Evolutionary conservation across 2,797 vertebrate genomes (phyloP).

Genomic region (Pelodytes ibericus): DNA sequence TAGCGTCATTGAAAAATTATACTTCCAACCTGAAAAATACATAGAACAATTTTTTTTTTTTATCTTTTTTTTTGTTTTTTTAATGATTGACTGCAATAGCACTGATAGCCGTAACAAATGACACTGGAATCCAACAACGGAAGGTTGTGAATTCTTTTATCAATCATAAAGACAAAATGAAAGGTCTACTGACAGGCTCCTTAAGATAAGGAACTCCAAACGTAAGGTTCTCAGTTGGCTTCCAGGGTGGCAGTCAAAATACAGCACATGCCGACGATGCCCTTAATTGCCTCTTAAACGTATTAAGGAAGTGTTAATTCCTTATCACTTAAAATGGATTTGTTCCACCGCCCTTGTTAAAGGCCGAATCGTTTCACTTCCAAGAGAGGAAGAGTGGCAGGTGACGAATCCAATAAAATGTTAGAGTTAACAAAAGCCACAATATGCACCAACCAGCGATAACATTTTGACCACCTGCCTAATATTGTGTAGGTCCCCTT

Average conservation of each 20-base stretch:
- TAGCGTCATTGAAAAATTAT: too few relatives aligned
- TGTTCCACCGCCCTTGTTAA: not conserved
- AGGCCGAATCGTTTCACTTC: too few relatives aligned
- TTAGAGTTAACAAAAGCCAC: too few relatives aligned
- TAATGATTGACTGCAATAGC: not conserved
- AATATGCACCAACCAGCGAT: too few relatives aligned
- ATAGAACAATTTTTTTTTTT: too few relatives aligned
- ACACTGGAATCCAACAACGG: not conserved
- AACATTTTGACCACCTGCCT: too few relatives aligned
- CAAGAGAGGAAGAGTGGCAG: too few relatives aligned
- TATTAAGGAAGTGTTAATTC: slow-evolving; percentile 31
- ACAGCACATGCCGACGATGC: slow-evolving; percentile 7
- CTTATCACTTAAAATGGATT: slow-evolving; percentile 19
- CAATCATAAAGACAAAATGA: not conserved
- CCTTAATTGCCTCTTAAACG: not conserved
- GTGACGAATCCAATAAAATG: too few relatives aligned
- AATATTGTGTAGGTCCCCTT: too few relatives aligned
- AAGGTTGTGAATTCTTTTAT: not conserved
- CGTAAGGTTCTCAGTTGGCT: not conserved
- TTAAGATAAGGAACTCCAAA: not conserved
- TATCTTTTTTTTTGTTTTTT: not conserved
- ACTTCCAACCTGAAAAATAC: too few relatives aligned
- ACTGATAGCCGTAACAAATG: not conserved
- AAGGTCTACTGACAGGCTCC: not conserved
- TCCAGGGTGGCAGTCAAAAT: slow-evolving; percentile 39